Percentiles rank a stretch among this genome's conserved stretches.
phyloP scores from a whole-genome alignment of 1,140 invertebrate genomes.

The Saxidomus purpurata region DNA sequence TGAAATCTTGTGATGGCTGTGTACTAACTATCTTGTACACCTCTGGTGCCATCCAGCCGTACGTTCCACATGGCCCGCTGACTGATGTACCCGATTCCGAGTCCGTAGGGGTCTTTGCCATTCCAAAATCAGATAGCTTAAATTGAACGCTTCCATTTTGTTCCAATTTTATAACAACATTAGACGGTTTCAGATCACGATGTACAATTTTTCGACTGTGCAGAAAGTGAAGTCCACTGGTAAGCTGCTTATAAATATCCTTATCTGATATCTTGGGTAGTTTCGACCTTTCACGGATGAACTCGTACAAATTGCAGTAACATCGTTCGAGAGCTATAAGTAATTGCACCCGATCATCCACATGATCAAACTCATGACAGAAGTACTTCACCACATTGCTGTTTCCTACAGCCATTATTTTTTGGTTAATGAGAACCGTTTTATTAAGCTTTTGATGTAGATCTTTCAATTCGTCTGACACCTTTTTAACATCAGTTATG shows the following conservation, averaged over 20 bases:
- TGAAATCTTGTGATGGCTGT: neutral
- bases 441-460: neutral
- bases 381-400: neutral
- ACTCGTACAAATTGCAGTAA: neutral
- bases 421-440: neutral
- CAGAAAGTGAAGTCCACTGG: neutral
- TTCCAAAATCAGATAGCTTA: neutral
- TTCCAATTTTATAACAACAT: neutral
- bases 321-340: neutral
- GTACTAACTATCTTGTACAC: neutral
- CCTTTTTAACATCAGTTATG: neutral
- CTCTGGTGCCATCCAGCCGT: neutral
- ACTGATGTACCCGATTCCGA: no score
- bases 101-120: no score
- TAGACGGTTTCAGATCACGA: constrained; percentile 9
- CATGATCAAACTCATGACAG: neutral
- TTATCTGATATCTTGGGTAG: neutral
- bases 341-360: neutral
- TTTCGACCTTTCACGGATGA: neutral
- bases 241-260: neutral
- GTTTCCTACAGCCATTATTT: neutral
- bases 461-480: neutral
- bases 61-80: neutral
- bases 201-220: neutral
- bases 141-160: neutral